phyloP scores from a whole-genome alignment of 2,888 invertebrate species.

The Leptopilina myrica region DNA sequence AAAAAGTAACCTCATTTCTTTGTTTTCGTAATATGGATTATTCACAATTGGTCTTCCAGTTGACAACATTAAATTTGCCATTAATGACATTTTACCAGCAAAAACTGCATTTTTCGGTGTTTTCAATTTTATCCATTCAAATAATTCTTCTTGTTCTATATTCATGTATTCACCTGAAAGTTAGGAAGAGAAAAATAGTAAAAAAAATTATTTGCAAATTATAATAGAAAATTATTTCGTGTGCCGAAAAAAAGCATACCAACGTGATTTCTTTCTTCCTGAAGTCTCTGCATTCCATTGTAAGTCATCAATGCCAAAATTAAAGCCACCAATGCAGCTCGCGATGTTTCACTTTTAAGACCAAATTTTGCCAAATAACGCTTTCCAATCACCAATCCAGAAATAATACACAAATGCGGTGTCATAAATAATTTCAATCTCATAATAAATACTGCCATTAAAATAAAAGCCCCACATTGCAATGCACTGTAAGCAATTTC shows the following conservation, averaged over 20 bases:
- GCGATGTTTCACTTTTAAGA: constrained; percentile 73
- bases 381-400: constrained; percentile 82
- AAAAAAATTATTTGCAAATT: too few relatives aligned
- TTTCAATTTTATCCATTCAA: constrained; percentile 85
- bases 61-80: constrained; percentile 88
- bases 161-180: constrained; percentile 84
- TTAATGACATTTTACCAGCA: constrained; percentile 91
- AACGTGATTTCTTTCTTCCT: constrained; percentile 77
- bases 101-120: constrained; percentile 84
- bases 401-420: constrained; percentile 86
- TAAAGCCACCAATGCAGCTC: constrained; percentile 75
- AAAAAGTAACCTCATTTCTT: constrained; percentile 82
- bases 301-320: constrained; percentile 79
- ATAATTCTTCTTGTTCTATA: constrained; percentile 84
- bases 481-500: constrained; percentile 84
- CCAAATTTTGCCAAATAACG: constrained; percentile 78
- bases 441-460: constrained; percentile 88
- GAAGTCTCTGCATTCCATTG: constrained; percentile 78
- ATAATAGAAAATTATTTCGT: too few relatives aligned
- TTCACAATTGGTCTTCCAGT: constrained; percentile 88
- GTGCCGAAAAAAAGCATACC: constrained; percentile 65
- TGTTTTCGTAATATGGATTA: constrained; percentile 92
- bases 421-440: constrained; percentile 87
- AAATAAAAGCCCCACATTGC: constrained; percentile 84
- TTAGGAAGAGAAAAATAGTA: neutral